Conservation (phyloP, 2,797 vertebrate species). For the Pipistrellus pygmaeus region DNA sequence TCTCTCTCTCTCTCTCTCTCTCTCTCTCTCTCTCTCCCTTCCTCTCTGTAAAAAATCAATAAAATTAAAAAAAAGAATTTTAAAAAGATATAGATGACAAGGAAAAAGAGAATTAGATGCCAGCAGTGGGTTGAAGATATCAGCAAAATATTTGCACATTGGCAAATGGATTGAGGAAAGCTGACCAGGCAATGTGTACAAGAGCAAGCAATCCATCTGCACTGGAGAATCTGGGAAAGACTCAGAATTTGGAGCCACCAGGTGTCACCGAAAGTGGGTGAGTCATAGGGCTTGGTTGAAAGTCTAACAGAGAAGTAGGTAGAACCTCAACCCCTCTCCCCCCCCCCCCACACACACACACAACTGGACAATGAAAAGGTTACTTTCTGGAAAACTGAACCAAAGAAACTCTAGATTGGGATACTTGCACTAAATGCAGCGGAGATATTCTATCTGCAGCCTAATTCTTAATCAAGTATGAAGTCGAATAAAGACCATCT, state of each 20-base stretch:
- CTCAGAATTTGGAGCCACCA: slow-evolving; percentile 1
- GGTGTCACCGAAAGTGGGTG: neutral
- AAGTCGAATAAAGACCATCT: slow-evolving; percentile 14
- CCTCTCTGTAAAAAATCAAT: too few species aligned
- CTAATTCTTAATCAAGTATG: slow-evolving; percentile 32
- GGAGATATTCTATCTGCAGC: slow-evolving; percentile 1
- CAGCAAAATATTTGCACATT: neutral
- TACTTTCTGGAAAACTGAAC: slow-evolving; percentile 27
- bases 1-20: too few species aligned
- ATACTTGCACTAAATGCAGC: neutral
- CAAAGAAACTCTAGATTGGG: slow-evolving; percentile 47
- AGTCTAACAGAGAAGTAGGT: neutral
- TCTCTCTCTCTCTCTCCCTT: too few species aligned
- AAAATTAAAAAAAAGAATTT: too few species aligned
- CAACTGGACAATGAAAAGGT: neutral
- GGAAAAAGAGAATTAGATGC: slow-evolving; percentile 25
- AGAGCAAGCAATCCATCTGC: neutral
- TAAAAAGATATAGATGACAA: neutral
- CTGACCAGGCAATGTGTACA: neutral
- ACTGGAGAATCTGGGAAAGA: slow-evolving; percentile 21
- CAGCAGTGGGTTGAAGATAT: neutral
- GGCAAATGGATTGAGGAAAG: neutral
- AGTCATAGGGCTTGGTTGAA: neutral
- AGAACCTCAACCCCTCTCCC: neutral
- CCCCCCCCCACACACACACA: neutral